Evolutionary conservation across 37 sponge, comb jelly and placozoan species (phyloP), one percentile per base, ranked within the genome.

Genomic region (Ephydatia muelleri): DNA sequence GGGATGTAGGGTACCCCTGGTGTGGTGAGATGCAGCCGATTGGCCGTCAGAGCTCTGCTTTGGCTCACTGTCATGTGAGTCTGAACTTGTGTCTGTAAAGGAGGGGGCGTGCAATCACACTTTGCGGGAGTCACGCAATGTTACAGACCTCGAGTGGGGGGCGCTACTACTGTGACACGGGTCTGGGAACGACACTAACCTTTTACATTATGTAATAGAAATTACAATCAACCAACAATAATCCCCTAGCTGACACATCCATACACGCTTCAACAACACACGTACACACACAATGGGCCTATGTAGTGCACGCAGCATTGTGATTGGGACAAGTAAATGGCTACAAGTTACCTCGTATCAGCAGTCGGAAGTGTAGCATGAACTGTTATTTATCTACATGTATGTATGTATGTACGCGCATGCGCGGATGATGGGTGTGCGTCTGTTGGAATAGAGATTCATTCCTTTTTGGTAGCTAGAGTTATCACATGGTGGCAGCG

Each of bases 1-100:
- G 0, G 78, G 82, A 34, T 93, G 93, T 6, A 67, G 38, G 1
- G 79, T 38, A 49, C 85, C 82, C n/a, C 19, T 57, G 57, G 12
- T 57, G 57, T 57, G 57, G 16, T 43, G 47, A 8, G 47, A 43
- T 43, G 47, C 47, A 43, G 9, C 57, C 16, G 57, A 57, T 57
- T 57, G 57, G 57, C 16, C 19, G 57, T 11, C 57, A 57, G 57
- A 57, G 57, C 19, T 57, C 57, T 57, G 57, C 57, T 57, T 57
- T 57, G 57, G 9, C 19, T 57, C 57, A 57, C 19, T 57, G 19
- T 57, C 57, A 14, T 57, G 57, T 14, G 57, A 57, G 57, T 57
- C 57, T 57, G 19, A 57, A 57, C 57, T 57, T 1, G 57, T 57
- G 19, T 57, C 57, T 57, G 57, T 11, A 57, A 57, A 1, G 16